Evolutionary conservation across 2,797 vertebrate species (phyloP).

Genomic region (Sebastes kiyomatsui): DNA sequence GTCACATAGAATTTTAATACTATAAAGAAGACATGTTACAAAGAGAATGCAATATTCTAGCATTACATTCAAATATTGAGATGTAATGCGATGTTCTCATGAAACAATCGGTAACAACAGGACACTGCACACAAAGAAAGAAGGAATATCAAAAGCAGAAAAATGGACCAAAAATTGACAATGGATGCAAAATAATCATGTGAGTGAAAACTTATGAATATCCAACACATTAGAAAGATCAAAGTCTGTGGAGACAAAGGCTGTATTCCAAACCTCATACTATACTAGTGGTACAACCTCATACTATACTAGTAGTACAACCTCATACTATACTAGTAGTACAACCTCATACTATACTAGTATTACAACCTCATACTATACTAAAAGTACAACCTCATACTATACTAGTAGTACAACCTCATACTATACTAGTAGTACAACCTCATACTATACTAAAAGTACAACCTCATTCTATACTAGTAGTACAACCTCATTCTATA

Average conservation of each 20-base stretch:
- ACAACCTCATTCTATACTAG: too few relatives aligned
- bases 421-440: too few relatives aligned
- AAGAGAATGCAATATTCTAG: conserved; percentile 22
- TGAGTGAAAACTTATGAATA: background rate
- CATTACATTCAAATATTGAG: background rate
- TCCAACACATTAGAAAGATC: background rate
- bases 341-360: too few relatives aligned
- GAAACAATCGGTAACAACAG: background rate
- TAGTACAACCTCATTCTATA: too few relatives aligned
- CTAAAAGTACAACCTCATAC: too few relatives aligned
- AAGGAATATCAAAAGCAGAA: background rate
- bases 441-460: too few relatives aligned
- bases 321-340: too few relatives aligned
- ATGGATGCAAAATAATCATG: background rate
- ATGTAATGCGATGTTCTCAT: background rate
- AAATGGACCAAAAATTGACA: background rate
- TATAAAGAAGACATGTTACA: conserved; percentile 7
- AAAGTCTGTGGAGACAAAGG: background rate
- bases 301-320: too few relatives aligned
- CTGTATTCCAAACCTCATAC: too few relatives aligned
- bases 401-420: too few relatives aligned
- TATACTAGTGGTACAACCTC: too few relatives aligned
- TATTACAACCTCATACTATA: too few relatives aligned
- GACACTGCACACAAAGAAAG: background rate
- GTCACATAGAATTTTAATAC: conserved; percentile 10